Evolutionary conservation across 1,140 invertebrate species (phyloP), one percentile per base, ranked within the genome.

Genomic region (Anoplolepis gracilipes): DNA sequence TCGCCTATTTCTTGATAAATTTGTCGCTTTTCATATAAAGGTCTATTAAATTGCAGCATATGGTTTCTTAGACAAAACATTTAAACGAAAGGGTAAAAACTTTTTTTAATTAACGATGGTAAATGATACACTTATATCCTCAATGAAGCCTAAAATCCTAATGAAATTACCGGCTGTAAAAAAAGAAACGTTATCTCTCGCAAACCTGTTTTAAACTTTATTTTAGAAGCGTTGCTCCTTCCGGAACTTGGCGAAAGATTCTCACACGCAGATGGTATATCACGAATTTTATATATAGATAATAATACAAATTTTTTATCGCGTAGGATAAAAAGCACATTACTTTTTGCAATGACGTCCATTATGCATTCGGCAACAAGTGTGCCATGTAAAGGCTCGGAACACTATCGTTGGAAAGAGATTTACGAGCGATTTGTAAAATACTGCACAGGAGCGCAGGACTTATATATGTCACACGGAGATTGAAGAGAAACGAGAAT

Each of bases 371-470:
- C 19, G 77, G 77, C 78, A 81, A 81, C 78, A 81, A 81, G 78
- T 72, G 64, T 33, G 46, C n/a, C 25, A 25, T 30, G 4, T 53
- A 65, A 78, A 65, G 75, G 10, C 36, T 78, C 42, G 36, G 6
- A 53, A 10, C 42, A 22, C 28, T 49, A 49, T 42, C 46, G 46
- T n/a, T 64, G 39, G 30, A 64, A 39, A 84, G 55, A 84, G 72
- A 76, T 76, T 84, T 76, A 76, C 69, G 81, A 84, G 70, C 70
- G 81, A 84, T 84, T 77, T 84, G 69, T 57, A 62, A 61, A 84
- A 84, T 53, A 61, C 55, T 64, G 70, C 36, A 49, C 16, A 82
- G n/a, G 33, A 61, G 53, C 36, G 53, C 36, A 16, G 69, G 36
- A 84, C 70, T 73, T 84, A 55, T 55, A 75, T 64, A 33, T 36